phyloP scores from a whole-genome alignment of 2,888 invertebrate species.

The Anarsia innoxiella region DNA sequence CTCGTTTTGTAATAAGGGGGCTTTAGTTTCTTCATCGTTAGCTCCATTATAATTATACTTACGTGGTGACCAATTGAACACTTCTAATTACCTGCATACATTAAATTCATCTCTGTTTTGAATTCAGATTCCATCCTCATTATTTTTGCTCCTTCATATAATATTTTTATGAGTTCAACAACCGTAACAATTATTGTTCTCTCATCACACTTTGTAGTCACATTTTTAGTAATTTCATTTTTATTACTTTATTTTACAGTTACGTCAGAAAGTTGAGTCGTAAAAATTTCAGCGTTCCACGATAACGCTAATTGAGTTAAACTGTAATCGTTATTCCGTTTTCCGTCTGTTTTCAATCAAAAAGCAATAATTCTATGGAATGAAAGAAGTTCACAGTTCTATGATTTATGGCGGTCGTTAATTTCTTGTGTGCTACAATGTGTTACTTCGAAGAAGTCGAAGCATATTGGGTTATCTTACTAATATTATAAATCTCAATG shows the following conservation, averaged over 20 bases:
- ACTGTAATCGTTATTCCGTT: conserved; percentile 3
- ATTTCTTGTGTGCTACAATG: conserved; percentile 7
- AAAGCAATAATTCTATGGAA: conserved; percentile 15
- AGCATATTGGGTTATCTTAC: no score
- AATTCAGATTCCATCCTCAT: no score
- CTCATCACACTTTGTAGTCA: background rate
- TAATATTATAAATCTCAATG: no score
- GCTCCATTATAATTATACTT: no score
- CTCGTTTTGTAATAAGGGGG: no score
- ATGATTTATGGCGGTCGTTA: conserved; percentile 15
- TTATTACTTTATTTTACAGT: conserved; percentile 3
- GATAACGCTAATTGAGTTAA: conserved; percentile 11
- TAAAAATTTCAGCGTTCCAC: conserved; percentile 11
- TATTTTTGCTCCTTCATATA: no score
- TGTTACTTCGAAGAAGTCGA: conserved; percentile 1
- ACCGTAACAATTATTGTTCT: no score
- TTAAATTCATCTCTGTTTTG: no score
- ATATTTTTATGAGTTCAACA: no score
- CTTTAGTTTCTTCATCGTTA: no score
- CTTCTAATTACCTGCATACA: no score
- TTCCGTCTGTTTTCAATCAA: conserved; percentile 19
- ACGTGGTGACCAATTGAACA: no score
- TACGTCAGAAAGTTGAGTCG: conserved; percentile 5
- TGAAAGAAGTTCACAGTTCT: conserved; percentile 14
- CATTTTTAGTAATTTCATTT: conserved; percentile 2